phyloP scores from a whole-genome alignment of 2,113 vertebrate genomes.

The Fukomys damarensis region DNA sequence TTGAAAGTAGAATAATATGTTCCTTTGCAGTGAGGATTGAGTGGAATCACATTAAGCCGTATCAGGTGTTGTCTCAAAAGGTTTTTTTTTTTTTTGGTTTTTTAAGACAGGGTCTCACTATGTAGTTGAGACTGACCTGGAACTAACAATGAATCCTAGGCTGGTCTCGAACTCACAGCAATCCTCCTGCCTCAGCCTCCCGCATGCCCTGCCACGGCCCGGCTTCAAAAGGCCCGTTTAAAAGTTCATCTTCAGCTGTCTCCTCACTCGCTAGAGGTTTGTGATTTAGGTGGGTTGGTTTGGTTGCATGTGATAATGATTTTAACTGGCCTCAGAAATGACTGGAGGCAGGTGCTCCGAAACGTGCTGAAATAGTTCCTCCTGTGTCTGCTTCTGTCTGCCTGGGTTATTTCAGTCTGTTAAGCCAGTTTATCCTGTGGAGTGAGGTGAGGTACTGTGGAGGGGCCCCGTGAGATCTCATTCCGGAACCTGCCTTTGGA shows the following conservation, averaged over 20 bases:
- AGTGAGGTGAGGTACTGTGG: neutral
- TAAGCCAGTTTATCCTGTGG: neutral
- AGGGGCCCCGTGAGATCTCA: neutral
- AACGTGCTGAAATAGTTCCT: neutral
- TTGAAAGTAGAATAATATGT: neutral
- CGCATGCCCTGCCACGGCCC: too few relatives aligned
- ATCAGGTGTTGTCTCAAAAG: neutral
- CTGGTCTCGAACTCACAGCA: too few relatives aligned
- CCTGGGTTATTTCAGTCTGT: neutral
- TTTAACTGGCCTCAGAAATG: neutral
- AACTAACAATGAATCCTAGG: too few relatives aligned
- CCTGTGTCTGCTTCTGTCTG: neutral
- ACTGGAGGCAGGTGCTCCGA: neutral
- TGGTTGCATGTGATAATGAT: neutral
- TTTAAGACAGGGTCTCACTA: too few relatives aligned
- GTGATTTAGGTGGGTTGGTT: neutral
- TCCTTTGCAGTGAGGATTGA: neutral
- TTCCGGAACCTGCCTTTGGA: neutral
- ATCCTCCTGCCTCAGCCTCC: too few relatives aligned
- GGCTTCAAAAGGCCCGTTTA: too few relatives aligned
- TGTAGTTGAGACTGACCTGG: too few relatives aligned
- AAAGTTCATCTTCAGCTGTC: neutral
- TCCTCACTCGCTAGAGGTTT: neutral
- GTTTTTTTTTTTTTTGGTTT: too few relatives aligned
- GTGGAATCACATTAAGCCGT: neutral